A percentile compares a stretch with the other conserved stretches of the same genome.
phyloP scores from a whole-genome alignment of 2,797 vertebrate species.

The Fistularia commersonii region DNA sequence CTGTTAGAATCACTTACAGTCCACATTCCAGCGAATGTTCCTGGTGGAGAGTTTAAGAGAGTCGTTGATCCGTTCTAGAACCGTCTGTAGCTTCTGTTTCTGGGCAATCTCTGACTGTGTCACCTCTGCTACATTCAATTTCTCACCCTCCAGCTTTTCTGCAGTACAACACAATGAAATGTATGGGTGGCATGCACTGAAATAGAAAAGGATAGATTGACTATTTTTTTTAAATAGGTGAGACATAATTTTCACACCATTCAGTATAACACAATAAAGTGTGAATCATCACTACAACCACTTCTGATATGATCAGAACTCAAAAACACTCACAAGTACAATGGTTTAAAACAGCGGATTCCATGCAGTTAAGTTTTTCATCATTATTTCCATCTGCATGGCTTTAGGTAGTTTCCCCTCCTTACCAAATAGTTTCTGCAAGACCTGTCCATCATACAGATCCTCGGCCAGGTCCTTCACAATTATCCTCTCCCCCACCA shows the following conservation, averaged over 20 bases:
- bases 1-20: conserved; percentile 77
- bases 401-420: background rate
- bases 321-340: too few species aligned
- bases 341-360: too few species aligned
- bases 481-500: conserved; percentile 97
- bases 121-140: conserved; percentile 96
- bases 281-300: too few species aligned
- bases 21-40: conserved; percentile 95
- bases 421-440: conserved; percentile 98
- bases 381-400: too few species aligned
- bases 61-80: conserved; percentile 95
- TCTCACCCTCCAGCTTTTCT: conserved; percentile 97
- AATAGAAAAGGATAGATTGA: too few species aligned
- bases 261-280: background rate
- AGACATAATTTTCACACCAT: background rate
- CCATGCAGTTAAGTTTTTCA: too few species aligned
- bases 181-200: background rate
- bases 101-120: conserved; percentile 98
- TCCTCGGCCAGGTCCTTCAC: conserved; percentile 98
- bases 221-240: background rate
- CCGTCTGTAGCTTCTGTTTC: conserved; percentile 97
- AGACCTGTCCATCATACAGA: conserved; percentile 94
- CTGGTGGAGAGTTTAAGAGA: conserved; percentile 90
- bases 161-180: conserved; percentile 8
- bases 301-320: too few species aligned